Conservation (phyloP, 2,888 invertebrate species). For the Ectemnius lituratus region DNA sequence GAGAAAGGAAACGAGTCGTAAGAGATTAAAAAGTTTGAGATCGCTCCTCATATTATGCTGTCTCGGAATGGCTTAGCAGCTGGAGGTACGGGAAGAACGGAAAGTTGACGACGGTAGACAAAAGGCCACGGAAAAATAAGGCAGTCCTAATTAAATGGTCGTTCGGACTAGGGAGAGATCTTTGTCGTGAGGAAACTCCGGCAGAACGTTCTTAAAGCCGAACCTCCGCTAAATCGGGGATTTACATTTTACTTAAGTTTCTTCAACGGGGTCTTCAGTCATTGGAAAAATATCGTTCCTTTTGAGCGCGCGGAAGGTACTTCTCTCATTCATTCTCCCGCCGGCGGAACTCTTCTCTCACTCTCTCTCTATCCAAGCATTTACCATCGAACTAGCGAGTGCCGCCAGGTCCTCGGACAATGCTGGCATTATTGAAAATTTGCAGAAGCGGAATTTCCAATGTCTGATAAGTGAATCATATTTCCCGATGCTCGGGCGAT, state of each 20-base stretch:
- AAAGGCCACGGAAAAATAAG: slow-evolving; percentile 66
- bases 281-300: slow-evolving; percentile 13
- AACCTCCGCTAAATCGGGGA: slow-evolving; percentile 47
- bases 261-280: slow-evolving; percentile 19
- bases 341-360: too few relatives aligned
- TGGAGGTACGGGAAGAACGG: slow-evolving; percentile 39
- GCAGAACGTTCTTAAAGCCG: slow-evolving; percentile 59
- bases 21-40: slow-evolving; percentile 68
- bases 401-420: not conserved
- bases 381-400: too few relatives aligned
- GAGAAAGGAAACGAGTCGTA: slow-evolving; percentile 34
- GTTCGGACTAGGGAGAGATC: slow-evolving; percentile 55
- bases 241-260: slow-evolving; percentile 39
- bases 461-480: slow-evolving; percentile 47
- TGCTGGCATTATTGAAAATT: slow-evolving; percentile 11
- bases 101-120: slow-evolving; percentile 62
- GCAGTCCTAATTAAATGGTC: slow-evolving; percentile 71
- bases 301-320: not conserved
- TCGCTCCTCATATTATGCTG: slow-evolving; percentile 50
- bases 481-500: slow-evolving; percentile 43
- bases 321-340: too few relatives aligned
- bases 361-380: slow-evolving; percentile 7
- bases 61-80: slow-evolving; percentile 51
- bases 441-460: slow-evolving; percentile 16
- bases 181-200: slow-evolving; percentile 55